These are phyloP conservation scores for Macroramphosus scolopax DNA, from an alignment of 2,797 vertebrate species.

Conservation along the genomic window DNA sequence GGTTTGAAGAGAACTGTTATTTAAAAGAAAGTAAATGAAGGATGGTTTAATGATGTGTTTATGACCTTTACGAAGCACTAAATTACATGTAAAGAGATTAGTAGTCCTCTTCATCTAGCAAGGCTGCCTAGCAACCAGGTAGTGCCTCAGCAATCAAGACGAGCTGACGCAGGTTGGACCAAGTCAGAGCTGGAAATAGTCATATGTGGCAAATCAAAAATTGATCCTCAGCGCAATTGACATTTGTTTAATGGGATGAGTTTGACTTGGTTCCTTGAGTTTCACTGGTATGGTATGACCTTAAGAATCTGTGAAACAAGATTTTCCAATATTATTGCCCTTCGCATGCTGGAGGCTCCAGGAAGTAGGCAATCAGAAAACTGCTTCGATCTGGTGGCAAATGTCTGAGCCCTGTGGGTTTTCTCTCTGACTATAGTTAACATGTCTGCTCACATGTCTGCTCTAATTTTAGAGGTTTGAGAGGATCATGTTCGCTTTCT, in stretches of 20 bases:
- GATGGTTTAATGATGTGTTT: slow-evolving; percentile 28
- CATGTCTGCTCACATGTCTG: too few relatives aligned
- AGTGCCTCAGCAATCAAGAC: slow-evolving; percentile 29
- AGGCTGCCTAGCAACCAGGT: slow-evolving; percentile 71
- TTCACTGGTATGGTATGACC: neutral
- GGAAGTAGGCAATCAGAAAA: slow-evolving; percentile 2
- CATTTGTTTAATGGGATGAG: neutral
- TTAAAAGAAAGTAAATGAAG: slow-evolving; percentile 8
- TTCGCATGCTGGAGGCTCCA: neutral
- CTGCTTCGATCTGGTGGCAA: slow-evolving; percentile 12
- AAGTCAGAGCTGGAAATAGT: slow-evolving; percentile 28
- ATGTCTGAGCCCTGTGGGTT: slow-evolving; percentile 9
- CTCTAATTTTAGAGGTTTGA: slow-evolving; percentile 18
- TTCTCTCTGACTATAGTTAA: slow-evolving; percentile 9
- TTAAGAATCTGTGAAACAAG: neutral
- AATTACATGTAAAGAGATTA: slow-evolving; percentile 22
- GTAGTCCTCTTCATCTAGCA: slow-evolving; percentile 27
- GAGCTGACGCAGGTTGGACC: slow-evolving; percentile 11
- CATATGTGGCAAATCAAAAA: neutral
- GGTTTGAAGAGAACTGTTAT: slow-evolving; percentile 1
- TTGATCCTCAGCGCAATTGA: neutral
- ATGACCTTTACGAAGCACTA: slow-evolving; percentile 53
- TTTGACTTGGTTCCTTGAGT: too few relatives aligned
- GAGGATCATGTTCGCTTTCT: slow-evolving; percentile 13
- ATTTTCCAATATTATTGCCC: slow-evolving; percentile 2